Conservation (phyloP, 2,888 invertebrate species). For the Acleris literana region DNA sequence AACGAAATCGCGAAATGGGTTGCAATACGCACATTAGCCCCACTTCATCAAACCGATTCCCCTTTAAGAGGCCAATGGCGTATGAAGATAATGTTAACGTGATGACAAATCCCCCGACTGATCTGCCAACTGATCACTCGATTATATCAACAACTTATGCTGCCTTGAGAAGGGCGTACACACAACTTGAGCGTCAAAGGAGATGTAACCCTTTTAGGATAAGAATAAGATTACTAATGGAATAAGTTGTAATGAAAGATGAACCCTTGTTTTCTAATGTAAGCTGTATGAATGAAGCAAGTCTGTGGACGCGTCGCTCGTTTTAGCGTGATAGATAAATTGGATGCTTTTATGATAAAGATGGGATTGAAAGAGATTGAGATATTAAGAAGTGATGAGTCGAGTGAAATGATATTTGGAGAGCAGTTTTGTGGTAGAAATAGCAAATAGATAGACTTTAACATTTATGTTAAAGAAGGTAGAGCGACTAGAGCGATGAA, state of each 20-base stretch:
- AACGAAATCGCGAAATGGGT: constrained; percentile 9
- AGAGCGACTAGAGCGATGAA: no score
- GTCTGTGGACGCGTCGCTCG: constrained; percentile 1
- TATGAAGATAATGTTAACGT: constrained; percentile 32
- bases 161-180: no score
- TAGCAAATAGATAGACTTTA: no score
- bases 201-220: no score
- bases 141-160: no score
- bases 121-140: background rate
- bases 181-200: no score
- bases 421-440: background rate
- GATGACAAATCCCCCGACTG: background rate
- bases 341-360: constrained; percentile 20
- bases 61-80: constrained; percentile 17
- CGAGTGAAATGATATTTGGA: constrained; percentile 21
- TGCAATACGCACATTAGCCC: constrained; percentile 5
- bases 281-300: no score
- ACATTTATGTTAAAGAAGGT: no score
- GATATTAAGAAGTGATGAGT: constrained; percentile 30
- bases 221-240: no score
- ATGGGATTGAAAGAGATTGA: constrained; percentile 20
- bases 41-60: constrained; percentile 22
- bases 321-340: constrained; percentile 16
- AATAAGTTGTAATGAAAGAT: no score
- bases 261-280: no score